phyloP scores from a whole-genome alignment of 2,797 vertebrate genomes.

The Karalla daura region DNA sequence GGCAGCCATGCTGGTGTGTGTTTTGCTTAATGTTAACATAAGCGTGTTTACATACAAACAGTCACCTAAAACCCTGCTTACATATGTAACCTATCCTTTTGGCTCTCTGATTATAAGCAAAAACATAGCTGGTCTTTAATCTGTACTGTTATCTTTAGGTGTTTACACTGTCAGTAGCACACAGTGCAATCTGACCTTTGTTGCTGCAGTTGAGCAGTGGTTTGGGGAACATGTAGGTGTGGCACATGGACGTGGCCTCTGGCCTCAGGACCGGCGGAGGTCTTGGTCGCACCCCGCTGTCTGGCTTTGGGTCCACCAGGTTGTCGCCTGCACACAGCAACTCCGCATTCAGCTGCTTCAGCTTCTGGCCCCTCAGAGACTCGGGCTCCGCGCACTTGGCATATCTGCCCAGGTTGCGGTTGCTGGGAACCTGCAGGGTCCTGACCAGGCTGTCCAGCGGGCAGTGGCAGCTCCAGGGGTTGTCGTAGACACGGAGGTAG shows the following conservation, averaged over 20 bases:
- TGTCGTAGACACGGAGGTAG: constrained; percentile 95
- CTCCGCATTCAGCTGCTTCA: constrained; percentile 87
- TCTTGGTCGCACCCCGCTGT: constrained; percentile 28
- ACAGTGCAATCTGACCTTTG: constrained; percentile 84
- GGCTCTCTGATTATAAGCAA: too few relatives aligned
- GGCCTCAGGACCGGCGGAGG: constrained; percentile 50
- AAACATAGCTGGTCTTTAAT: too few relatives aligned
- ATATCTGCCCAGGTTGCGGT: constrained; percentile 93
- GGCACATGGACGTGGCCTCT: constrained; percentile 88
- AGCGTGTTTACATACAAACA: too few relatives aligned
- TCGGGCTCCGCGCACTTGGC: constrained; percentile 89
- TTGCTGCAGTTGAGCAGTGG: constrained; percentile 90
- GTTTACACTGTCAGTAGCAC: too few relatives aligned
- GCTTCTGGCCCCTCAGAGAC: constrained; percentile 85
- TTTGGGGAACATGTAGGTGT: constrained; percentile 90
- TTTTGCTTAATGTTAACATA: not conserved
- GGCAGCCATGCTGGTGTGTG: not conserved
- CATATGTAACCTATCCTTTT: too few relatives aligned
- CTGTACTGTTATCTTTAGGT: too few relatives aligned
- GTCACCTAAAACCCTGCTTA: too few relatives aligned
- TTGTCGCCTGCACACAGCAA: constrained; percentile 80
- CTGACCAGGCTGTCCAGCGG: constrained; percentile 89
- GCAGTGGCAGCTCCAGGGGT: constrained; percentile 95
- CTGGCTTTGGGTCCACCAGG: constrained; percentile 66
- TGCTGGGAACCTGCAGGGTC: constrained; percentile 92